These are phyloP conservation scores for Brachionus koreanus DNA, from an alignment of 1,140 invertebrate species.

Conservation along the genomic window DNA sequence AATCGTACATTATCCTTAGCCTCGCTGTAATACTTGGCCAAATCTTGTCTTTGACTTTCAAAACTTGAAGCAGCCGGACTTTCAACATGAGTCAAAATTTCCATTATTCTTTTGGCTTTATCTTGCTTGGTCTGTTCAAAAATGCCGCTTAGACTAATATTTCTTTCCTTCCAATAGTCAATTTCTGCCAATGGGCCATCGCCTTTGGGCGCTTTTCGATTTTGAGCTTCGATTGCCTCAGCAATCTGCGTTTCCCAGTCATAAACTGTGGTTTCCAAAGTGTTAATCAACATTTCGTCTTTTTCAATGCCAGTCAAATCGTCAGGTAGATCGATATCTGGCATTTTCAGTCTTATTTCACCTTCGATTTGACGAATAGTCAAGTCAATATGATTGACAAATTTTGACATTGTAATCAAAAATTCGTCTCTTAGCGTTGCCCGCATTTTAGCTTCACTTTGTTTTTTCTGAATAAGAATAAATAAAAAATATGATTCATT, in stretches of 20 bases:
- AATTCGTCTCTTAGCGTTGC: constrained; percentile 59
- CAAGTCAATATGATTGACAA: constrained; percentile 55
- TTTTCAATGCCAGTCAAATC: constrained; percentile 53
- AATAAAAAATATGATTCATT: background rate
- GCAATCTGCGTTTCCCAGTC: constrained; percentile 30
- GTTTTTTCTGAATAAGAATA: constrained; percentile 1
- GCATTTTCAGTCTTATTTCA: constrained; percentile 58
- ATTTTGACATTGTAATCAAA: constrained; percentile 59
- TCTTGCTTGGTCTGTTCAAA: constrained; percentile 74
- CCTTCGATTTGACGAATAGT: constrained; percentile 60
- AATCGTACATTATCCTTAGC: constrained; percentile 79
- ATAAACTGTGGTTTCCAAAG: constrained; percentile 51
- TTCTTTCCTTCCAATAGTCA: constrained; percentile 74
- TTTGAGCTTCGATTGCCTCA: constrained; percentile 1
- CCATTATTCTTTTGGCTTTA: constrained; percentile 65
- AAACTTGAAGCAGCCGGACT: constrained; percentile 61
- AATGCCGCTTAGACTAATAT: constrained; percentile 70
- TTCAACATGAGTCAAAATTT: constrained; percentile 61
- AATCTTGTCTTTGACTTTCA: constrained; percentile 61
- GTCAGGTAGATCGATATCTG: constrained; percentile 54
- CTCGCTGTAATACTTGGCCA: constrained; percentile 69
- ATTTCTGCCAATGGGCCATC: constrained; percentile 75
- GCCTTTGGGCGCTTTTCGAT: constrained; percentile 61
- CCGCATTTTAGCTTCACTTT: constrained; percentile 52
- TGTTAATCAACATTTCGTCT: constrained; percentile 54